Conservation (phyloP, 2,797 vertebrate genomes). For the Acanthopagrus latus region DNA sequence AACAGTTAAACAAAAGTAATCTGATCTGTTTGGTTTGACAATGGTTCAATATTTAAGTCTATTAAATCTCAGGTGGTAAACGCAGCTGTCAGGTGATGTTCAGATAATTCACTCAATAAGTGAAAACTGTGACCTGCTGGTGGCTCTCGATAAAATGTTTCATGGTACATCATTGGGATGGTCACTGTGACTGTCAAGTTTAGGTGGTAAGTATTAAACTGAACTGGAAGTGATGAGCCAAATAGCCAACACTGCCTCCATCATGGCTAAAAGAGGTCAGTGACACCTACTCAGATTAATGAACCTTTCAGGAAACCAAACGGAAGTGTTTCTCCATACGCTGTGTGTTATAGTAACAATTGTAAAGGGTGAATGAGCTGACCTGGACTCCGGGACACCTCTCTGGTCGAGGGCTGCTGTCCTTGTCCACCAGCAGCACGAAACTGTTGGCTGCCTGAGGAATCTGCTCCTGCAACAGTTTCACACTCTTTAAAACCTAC, state of each 20-base stretch:
- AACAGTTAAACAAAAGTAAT: neutral
- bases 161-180: neutral
- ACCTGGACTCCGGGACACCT: slow-evolving; percentile 87
- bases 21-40: neutral
- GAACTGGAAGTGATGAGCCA: neutral
- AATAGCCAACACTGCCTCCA: neutral
- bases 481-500: neutral
- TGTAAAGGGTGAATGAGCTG: slow-evolving; percentile 23
- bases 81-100: neutral
- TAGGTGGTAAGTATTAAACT: neutral
- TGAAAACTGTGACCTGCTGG: neutral
- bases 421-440: slow-evolving; percentile 90
- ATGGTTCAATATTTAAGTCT: neutral
- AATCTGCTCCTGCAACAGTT: slow-evolving; percentile 73
- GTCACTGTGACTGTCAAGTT: neutral
- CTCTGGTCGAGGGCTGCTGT: slow-evolving; percentile 80
- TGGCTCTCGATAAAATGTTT: too few relatives aligned
- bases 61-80: neutral
- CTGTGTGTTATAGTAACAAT: neutral
- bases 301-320: neutral
- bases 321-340: neutral
- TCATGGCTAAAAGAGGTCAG: neutral
- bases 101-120: neutral
- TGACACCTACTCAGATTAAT: neutral
- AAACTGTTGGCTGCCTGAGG: slow-evolving; percentile 81